Evolutionary conservation across 2,113 vertebrate genomes (phyloP), one percentile per base, ranked within the genome.

Genomic region (Pygoscelis antarcticus): DNA sequence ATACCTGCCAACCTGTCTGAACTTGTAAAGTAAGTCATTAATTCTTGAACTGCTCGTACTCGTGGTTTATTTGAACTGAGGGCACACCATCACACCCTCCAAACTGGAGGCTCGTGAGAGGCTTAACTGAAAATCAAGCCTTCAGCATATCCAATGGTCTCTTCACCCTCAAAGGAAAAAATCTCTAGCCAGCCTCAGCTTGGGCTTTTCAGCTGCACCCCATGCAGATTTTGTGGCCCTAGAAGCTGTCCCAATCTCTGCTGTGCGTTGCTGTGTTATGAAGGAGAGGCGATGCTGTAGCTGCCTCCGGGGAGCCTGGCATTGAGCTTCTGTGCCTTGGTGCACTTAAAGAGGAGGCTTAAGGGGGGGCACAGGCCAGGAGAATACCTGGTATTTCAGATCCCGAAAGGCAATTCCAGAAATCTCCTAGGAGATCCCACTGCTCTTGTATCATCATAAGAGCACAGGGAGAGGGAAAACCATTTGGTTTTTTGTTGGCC

Each of bases 1-100:
- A 81, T 83, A 44, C 71, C 90, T 82, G 62, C 68, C 81, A 85
- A 27, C 97, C 70, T 96, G 91, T 34, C 96, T 77, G 91, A 93
- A 94, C 95, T 91, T 3, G 65, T 76, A 66, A 17, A 61, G 40
- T 40, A 40, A 79, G 83, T 54, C 52, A 19, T 92, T 94, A 87
- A 65, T 29, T 93, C 80, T 51, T 82, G 86, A 95, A 9, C 77
- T 76, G 70, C 83, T 89, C 8, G 32, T 66, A 19, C 46, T 85
- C 79, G 40, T 11, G 74, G 30, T 89, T 58, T 65, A 14, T 66
- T 87, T 89, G 96, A 95, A 78, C 70, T 13, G 25, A 87, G 95
- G 80, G 46, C 70, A 60, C 77, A 85, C 61, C 89, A 94, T 52
- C 91, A 65, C 90, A 44, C 72, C 80, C 87, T 87, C 46, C 64